Conservation (phyloP, 2,113 vertebrate genomes). For the Chelonoidis abingdonii region DNA sequence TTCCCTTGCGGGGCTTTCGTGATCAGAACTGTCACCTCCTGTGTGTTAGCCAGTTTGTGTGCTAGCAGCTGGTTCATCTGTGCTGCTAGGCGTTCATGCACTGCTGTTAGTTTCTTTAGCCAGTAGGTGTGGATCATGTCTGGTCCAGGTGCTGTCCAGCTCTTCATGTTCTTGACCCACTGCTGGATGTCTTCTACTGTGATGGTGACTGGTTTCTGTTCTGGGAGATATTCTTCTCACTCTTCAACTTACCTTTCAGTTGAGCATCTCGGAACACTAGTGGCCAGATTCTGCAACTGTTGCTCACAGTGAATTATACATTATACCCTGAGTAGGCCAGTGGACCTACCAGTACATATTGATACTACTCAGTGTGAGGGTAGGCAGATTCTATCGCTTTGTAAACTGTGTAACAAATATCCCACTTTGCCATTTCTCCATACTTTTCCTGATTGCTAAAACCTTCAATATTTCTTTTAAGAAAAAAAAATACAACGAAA, state of each 20-base stretch:
- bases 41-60: too few relatives aligned
- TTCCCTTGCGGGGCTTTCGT: too few relatives aligned
- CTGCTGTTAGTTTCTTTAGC: too few relatives aligned
- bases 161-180: too few relatives aligned
- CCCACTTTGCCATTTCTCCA: not conserved
- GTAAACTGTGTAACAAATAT: not conserved
- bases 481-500: not conserved
- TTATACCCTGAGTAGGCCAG: not conserved
- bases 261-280: not conserved
- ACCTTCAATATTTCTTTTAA: not conserved
- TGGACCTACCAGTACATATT: not conserved
- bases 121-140: too few relatives aligned
- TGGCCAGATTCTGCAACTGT: not conserved
- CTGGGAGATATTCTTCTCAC: not conserved
- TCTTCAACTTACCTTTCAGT: not conserved
- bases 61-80: too few relatives aligned
- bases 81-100: too few relatives aligned
- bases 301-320: not conserved
- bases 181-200: too few relatives aligned
- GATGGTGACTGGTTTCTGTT: too few relatives aligned
- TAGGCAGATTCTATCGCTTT: not conserved
- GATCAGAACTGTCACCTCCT: too few relatives aligned
- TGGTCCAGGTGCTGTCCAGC: too few relatives aligned
- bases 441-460: fast-evolving
- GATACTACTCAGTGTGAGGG: not conserved